Evolutionary conservation across 2,888 invertebrate genomes (phyloP), one percentile per base, ranked within the genome.

Genomic region (Leucoma salicis): DNA sequence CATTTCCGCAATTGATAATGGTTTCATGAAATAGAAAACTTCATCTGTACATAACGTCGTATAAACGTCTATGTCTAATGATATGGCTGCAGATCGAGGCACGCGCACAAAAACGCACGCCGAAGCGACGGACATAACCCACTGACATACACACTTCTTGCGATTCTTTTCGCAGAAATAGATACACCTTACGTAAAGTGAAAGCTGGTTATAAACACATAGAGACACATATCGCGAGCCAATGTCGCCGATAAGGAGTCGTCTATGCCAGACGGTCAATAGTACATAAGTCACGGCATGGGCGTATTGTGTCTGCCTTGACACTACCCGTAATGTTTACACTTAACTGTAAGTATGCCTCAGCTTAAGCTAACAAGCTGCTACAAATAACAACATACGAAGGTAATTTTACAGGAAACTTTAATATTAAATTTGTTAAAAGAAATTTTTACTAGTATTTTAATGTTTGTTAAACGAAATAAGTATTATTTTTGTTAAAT

Each of bases 91-190:
- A 74, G 74, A 74, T 76, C 71, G 78, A 74, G 65, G 67, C 63
- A 62, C 54, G 70, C n/a, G 70, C 76, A 86, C 85, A 86, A 82
- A 70, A 65, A 64, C 66, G 70, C 70, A 70, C n/a, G 66, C 72
- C 76, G 63, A n/a, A 58, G 60, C 78, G 71, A 73, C 86, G 84
- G 85, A 82, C 83, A 76, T 83, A 88, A 67, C 86, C 82, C 81
- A 89, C 88, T 89, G 72, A 87, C 88, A 87, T 78, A 82, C 6
- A 27, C n/a, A 10, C 66, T 89, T 87, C 85, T 88, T 87, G 77
- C 83, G 76, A 78, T 82, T 83, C 82, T 86, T 85, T 88, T 87
- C 88, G 81, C 75, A 80, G 88, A 89, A 84, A 84, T 79, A 85
- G 70, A n/a, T n/a, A n/a, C n/a, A n/a, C n/a, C n/a, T n/a, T n/a